Base-by-base conservation (phyloP, 2,113 vertebrate species). In the Hippocampus comes region DNA sequence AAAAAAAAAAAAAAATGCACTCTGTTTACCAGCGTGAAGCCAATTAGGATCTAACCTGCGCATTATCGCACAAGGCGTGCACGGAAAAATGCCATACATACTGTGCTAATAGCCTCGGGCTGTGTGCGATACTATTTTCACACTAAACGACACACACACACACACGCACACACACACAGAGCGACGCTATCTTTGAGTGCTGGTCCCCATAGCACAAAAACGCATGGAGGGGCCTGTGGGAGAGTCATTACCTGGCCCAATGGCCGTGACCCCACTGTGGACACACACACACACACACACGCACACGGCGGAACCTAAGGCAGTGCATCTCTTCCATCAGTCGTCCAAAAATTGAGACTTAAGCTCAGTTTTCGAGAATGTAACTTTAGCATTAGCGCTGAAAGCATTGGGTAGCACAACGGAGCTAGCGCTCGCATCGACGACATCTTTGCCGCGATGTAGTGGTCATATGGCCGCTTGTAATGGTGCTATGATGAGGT, bases 211-310 rank as follows among this genome's bases (percentile, higher is more conserved):
- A 83, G 86, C 82, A 82, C 77, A 83, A 89, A 87, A 84, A 75
- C 77, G 48, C 82, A 84, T 80, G 78, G 88, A 34, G 15, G 34
- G 71, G 76, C 63, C 46, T 34, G 75, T 71, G 79, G 84, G 85
- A 92, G 93, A 94, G 93, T 94, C 93, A 96, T 97, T 96, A 95
- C 93, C 87, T 94, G 94, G 95, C 88, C 90, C 94, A 95, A 84
- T 95, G 94, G 90, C 91, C 94, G 91, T 94, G 93, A 94, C 89
- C 94, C 93, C 90, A 94, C 89, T 86, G 92, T 91, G 91, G 60
- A 10, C 2, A 21, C 51, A 21, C 20, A n/a, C 51, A 53, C 18
- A 53, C 20, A 21, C 51, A 53, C 18, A 53, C 49, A 20, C 46
- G 17, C 46, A 49, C 46, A 18, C n/a, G 3, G 10, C 21, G 27